Base-by-base conservation (phyloP, 2,888 invertebrate species). In the Melanotus villosus region DNA sequence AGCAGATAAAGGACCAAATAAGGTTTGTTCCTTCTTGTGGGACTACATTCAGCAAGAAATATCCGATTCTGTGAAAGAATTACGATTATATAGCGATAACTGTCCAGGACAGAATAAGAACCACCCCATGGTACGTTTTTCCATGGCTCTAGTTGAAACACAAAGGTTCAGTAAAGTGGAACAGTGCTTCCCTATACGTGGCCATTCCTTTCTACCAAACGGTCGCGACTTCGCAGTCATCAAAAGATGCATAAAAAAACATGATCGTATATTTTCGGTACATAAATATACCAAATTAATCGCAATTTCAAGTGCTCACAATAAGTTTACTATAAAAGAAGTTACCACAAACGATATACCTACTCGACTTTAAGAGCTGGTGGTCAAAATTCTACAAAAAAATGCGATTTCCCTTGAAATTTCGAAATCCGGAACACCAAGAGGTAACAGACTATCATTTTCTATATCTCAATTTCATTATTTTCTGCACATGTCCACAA, bases 371-470 rank as follows among this genome's bases (percentile, higher is more conserved):
- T 23, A 54, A 54, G 30, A 16, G 14, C 1, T 56, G 56, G 36
- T 36, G 56, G 56, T 9, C 36, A 14, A 56, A 19, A 56, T 56
- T n/a, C n/a, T 56, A 56, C 19, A 56, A 56, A 36, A 56, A 56
- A 52, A 47, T 10, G n/a, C 7, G 7, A 36, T 19, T 19, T 56
- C 36, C 2, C 9, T 56, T 19, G 56, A 36, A 56, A 56, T 18
- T 16, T 10, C 2, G 9, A 56, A 56, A 56, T 3, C 16, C 2
- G n/a, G 7, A 16, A 36, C 19, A 5, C 41, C 16, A 10, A 36
- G 56, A 36, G 7, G 4, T 12, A 2, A 56, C 2, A 56, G 12
- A 10, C 30, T 18, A 3, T 10, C 18, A 36, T 56, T 36, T 36
- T 16, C 41, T 9, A 41, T 41, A 5, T 41, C 34, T 5, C 34